These are phyloP conservation scores for Rhagonycha fulva DNA, from an alignment of 2,888 invertebrate species.

Conservation along the genomic window DNA sequence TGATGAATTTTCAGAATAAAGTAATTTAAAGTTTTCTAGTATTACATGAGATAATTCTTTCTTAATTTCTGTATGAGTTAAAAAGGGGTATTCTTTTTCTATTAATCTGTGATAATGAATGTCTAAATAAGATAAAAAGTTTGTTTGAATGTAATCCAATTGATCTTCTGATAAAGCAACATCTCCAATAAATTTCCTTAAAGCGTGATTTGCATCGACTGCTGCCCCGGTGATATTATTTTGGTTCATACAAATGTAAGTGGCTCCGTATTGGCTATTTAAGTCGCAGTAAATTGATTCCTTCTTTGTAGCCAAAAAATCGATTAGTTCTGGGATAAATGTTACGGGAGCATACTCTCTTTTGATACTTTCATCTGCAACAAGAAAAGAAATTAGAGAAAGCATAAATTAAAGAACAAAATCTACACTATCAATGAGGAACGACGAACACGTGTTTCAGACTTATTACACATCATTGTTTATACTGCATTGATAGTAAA, in stretches of 20 bases:
- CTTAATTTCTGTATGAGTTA: constrained; percentile 5
- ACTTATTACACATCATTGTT: too few relatives aligned
- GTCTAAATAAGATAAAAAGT: constrained; percentile 5
- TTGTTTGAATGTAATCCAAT: constrained; percentile 8
- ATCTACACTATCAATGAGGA: too few relatives aligned
- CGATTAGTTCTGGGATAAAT: neutral
- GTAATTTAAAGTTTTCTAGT: constrained; percentile 9
- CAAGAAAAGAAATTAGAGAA: neutral
- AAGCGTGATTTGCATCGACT: neutral
- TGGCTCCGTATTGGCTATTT: neutral
- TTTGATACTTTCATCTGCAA: constrained; percentile 4
- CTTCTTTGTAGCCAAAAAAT: constrained; percentile 6
- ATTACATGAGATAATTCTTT: constrained; percentile 1
- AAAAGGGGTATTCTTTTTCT: neutral
- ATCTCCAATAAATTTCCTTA: constrained; percentile 7
- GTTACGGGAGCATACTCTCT: neutral
- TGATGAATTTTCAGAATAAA: neutral
- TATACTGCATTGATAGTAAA: too few relatives aligned
- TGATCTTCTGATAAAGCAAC: neutral
- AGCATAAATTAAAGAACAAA: too few relatives aligned
- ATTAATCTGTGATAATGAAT: constrained; percentile 6
- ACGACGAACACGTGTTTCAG: too few relatives aligned
- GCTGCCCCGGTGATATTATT: neutral
- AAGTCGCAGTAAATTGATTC: neutral
- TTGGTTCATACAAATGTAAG: constrained; percentile 17